Percentiles rank a stretch among this genome's conserved stretches.
Evolutionary conservation across 2,113 vertebrate species (phyloP).

Genomic region (Oceanites oceanicus): DNA sequence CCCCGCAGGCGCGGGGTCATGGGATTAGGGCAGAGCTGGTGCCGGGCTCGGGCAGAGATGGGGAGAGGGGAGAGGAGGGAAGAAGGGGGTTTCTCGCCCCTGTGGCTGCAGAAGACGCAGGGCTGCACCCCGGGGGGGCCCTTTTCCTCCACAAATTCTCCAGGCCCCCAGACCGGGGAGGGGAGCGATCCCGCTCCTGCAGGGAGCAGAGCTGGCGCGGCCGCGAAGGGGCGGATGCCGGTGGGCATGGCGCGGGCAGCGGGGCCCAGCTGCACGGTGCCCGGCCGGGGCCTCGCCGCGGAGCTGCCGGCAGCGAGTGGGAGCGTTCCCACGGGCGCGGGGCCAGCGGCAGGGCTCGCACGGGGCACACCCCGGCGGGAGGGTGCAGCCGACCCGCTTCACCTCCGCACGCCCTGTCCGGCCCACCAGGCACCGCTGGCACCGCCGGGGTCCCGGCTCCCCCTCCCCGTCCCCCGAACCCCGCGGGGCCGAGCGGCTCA

Average conservation of each 20-base stretch:
- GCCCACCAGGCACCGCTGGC: background rate
- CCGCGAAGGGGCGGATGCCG: too few species aligned
- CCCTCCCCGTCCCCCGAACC: background rate
- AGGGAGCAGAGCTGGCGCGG: background rate
- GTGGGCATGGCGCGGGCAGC: background rate
- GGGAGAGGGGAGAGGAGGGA: background rate
- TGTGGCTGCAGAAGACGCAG: background rate
- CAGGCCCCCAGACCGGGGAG: background rate
- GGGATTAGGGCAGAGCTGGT: conserved; percentile 30
- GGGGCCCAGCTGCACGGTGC: background rate
- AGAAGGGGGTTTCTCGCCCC: background rate
- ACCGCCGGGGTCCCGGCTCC: background rate
- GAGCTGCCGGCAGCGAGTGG: background rate
- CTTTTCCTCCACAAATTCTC: background rate
- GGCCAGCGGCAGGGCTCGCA: conserved; percentile 14
- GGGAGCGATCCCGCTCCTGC: background rate
- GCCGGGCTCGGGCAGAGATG: background rate
- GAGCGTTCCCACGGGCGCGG: conserved; percentile 35
- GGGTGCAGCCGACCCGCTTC: conserved; percentile 18
- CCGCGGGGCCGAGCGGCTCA: background rate
- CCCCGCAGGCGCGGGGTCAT: conserved; percentile 14
- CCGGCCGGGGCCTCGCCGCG: background rate
- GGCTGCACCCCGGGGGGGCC: background rate
- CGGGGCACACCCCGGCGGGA: conserved; percentile 24
- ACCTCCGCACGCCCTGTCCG: background rate